A percentile compares a stretch with the other conserved stretches of the same genome.
phyloP scores from a whole-genome alignment of 2,113 vertebrate genomes.

The Hemicordylus capensis region DNA sequence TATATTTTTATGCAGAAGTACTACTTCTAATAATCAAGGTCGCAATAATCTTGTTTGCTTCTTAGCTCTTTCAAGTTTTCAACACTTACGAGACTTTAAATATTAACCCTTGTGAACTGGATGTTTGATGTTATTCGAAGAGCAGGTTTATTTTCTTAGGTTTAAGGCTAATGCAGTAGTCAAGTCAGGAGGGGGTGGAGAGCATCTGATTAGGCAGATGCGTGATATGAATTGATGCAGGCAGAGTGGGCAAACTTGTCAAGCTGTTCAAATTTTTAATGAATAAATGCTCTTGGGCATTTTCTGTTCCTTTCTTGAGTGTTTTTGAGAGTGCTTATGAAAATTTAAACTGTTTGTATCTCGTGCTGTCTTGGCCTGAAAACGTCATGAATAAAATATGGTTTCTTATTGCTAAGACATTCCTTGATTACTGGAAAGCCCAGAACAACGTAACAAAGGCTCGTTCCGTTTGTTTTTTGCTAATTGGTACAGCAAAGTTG shows the following conservation, averaged over 20 bases:
- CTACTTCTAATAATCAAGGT: not conserved
- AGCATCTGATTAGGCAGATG: constrained; percentile 35
- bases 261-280: constrained; percentile 56
- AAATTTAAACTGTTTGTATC: constrained; percentile 50
- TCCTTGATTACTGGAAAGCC: constrained; percentile 48
- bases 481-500: not conserved
- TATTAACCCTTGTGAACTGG: not conserved
- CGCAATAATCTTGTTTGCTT: constrained; percentile 12
- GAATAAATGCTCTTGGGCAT: constrained; percentile 56
- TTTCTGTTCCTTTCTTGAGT: constrained; percentile 56
- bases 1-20: not conserved
- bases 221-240: constrained; percentile 45
- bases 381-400: constrained; percentile 60
- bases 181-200: constrained; percentile 27
- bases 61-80: not conserved
- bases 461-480: constrained; percentile 30
- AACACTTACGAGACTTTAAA: not conserved
- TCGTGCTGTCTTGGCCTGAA: constrained; percentile 50
- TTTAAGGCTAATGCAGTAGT: constrained; percentile 20
- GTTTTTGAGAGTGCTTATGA: constrained; percentile 59
- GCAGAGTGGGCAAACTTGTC: constrained; percentile 49
- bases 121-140: constrained; percentile 33
- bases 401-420: constrained; percentile 44
- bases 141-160: constrained; percentile 41
- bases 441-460: constrained; percentile 27